Evolutionary conservation across 1,140 invertebrate species (phyloP), one percentile per base, ranked within the genome.

Genomic region (Tribolium castaneum): DNA sequence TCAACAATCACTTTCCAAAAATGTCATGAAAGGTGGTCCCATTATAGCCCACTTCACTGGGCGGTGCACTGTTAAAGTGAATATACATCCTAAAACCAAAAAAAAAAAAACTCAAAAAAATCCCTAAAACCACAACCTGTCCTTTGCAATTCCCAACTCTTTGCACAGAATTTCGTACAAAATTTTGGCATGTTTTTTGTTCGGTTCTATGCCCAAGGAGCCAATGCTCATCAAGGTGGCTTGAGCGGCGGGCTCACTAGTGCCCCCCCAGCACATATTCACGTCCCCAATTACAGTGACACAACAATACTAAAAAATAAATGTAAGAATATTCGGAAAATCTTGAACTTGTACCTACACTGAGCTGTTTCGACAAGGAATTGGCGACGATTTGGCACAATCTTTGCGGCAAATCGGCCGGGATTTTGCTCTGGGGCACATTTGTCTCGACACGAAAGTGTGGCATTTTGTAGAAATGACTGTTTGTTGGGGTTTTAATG

Each of bases 11-110:
- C 73, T 19, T 19, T 19, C 90, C 90, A 84, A 92, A 89, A 75
- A 92, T 87, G 51, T 89, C 89, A 82, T 92, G 90, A 84, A 93
- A 93, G 45, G 92, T 93, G 30, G 90, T 91, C 56, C 89, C 90
- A 70, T 90, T 89, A 82, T 89, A 92, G 59, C 92, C 92, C 75
- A 92, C 88, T 85, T 91, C 89, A 25, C 88, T 86, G 5, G 88
- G 87, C 10, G 87, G 84, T 66, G 88, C 87, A 87, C 93, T 90
- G 80, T 87, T 86, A 84, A 89, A 93, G 14, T 85, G 86, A 73
- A 93, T 92, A 80, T 93, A 93, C 88, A 92, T 90, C 78, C 91
- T 91, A 83, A 89, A 52, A 76, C 1, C 7, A 35, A 6, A 50
- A 66, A 52, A 2, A 13, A 13, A 66, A 16, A 49, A 16, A 13